phyloP scores from a whole-genome alignment of 2,797 vertebrate genomes.

The Enteromius trimaculatus region DNA sequence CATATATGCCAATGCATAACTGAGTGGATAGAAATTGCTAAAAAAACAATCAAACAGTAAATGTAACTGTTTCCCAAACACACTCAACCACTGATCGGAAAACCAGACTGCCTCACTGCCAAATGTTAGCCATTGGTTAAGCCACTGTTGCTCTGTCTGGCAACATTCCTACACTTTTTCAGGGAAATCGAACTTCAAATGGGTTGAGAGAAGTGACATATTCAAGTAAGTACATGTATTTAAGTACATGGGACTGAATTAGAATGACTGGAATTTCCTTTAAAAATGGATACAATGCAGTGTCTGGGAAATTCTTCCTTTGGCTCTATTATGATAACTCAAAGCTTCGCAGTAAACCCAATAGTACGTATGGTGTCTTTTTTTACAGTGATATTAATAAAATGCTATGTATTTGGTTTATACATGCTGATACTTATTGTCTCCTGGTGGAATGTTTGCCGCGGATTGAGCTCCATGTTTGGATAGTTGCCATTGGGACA shows the following conservation, averaged over 20 bases:
- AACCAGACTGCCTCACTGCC: background rate
- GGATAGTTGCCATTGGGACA: slow-evolving; percentile 76
- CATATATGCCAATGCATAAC: background rate
- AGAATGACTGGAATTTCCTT: background rate
- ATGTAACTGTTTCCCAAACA: slow-evolving; percentile 4
- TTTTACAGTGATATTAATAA: slow-evolving; percentile 52
- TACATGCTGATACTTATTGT: slow-evolving; percentile 51
- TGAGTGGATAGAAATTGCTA: background rate
- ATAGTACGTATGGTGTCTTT: slow-evolving; percentile 15
- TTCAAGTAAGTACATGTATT: too few relatives aligned
- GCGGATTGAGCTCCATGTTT: slow-evolving; percentile 73
- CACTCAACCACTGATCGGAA: background rate
- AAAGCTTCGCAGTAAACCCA: background rate
- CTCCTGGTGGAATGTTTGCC: slow-evolving; percentile 66
- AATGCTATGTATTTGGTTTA: slow-evolving; percentile 35
- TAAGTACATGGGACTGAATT: background rate
- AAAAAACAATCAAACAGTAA: background rate
- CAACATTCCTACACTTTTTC: background rate
- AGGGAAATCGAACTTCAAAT: slow-evolving; percentile 2
- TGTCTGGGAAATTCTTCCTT: background rate
- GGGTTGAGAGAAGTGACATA: background rate
- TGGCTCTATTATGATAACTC: background rate
- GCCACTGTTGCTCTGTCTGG: background rate
- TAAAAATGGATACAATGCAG: background rate
- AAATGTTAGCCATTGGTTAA: background rate